Conservation (phyloP, 2,797 vertebrate genomes). For the Hyperoplus lanceolatus region DNA sequence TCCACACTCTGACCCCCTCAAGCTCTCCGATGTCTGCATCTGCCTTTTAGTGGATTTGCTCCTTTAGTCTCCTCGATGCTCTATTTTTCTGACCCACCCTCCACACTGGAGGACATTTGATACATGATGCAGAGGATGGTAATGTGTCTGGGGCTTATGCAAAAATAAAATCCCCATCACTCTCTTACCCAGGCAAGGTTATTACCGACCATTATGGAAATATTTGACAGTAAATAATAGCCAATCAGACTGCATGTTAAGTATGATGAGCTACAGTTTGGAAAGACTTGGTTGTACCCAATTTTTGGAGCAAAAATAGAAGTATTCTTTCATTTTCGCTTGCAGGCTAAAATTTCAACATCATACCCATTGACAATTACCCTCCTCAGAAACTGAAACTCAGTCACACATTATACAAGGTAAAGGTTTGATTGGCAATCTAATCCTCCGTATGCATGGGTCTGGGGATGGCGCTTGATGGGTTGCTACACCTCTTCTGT, state of each 20-base stretch:
- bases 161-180: slow-evolving; percentile 77
- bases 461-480: not conserved
- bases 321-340: slow-evolving; percentile 22
- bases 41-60: slow-evolving; percentile 62
- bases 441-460: not conserved
- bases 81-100: slow-evolving; percentile 55
- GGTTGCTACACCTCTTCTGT: not conserved
- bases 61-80: slow-evolving; percentile 38
- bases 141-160: slow-evolving; percentile 72
- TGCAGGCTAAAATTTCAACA: slow-evolving; percentile 25
- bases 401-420: slow-evolving; percentile 26
- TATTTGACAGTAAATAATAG: slow-evolving; percentile 62
- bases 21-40: slow-evolving; percentile 55
- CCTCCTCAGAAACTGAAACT: slow-evolving; percentile 45
- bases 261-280: slow-evolving; percentile 32
- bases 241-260: slow-evolving; percentile 47
- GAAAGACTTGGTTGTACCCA: slow-evolving; percentile 4
- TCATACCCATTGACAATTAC: slow-evolving; percentile 50
- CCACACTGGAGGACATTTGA: slow-evolving; percentile 61
- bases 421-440: slow-evolving; percentile 31
- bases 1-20: slow-evolving; percentile 32
- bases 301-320: slow-evolving; percentile 49
- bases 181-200: slow-evolving; percentile 62
- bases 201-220: slow-evolving; percentile 68
- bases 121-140: slow-evolving; percentile 68